Evolutionary conservation across 2,797 vertebrate species (phyloP).

Genomic region (Betta splendens): DNA sequence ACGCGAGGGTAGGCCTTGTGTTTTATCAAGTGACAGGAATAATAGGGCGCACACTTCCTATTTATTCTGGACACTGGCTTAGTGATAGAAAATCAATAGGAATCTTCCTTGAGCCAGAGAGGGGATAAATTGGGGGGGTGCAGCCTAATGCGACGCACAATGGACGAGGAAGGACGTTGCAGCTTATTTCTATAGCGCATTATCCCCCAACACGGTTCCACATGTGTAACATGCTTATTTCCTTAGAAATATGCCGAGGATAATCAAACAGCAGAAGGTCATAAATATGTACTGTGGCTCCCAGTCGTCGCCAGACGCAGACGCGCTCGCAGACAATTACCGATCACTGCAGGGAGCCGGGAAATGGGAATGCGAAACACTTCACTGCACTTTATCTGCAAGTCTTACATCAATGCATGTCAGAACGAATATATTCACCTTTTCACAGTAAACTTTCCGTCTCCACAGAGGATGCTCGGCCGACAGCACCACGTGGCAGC

Average conservation of each 20-base stretch:
- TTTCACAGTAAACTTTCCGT: neutral
- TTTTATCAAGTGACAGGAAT: slow-evolving; percentile 66
- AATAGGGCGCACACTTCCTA: slow-evolving; percentile 73
- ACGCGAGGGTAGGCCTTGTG: slow-evolving; percentile 48
- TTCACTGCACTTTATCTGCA: slow-evolving; percentile 2
- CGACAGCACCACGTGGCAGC: slow-evolving; percentile 45
- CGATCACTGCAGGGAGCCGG: slow-evolving; percentile 22
- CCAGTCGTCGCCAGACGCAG: slow-evolving; percentile 26
- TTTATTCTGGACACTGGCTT: slow-evolving; percentile 70
- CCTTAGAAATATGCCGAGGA: slow-evolving; percentile 36
- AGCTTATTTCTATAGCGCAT: slow-evolving; percentile 49
- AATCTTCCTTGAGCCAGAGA: slow-evolving; percentile 68
- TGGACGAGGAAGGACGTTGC: slow-evolving; percentile 53
- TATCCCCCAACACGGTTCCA: slow-evolving; percentile 45
- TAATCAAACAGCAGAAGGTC: slow-evolving; percentile 53
- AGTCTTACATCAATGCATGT: slow-evolving; percentile 3
- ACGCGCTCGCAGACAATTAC: slow-evolving; percentile 31
- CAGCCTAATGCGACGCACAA: slow-evolving; percentile 59
- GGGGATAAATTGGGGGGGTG: slow-evolving; percentile 66
- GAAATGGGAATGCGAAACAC: slow-evolving; percentile 22
- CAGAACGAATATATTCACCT: neutral
- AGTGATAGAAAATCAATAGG: slow-evolving; percentile 79
- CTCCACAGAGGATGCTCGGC: slow-evolving; percentile 11
- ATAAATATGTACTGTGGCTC: slow-evolving; percentile 36
- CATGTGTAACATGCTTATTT: slow-evolving; percentile 47